A percentile compares a stretch with the other conserved stretches of the same genome.
Evolutionary conservation across 2,888 invertebrate species (phyloP).

Genomic region (Platypus cylindrus): DNA sequence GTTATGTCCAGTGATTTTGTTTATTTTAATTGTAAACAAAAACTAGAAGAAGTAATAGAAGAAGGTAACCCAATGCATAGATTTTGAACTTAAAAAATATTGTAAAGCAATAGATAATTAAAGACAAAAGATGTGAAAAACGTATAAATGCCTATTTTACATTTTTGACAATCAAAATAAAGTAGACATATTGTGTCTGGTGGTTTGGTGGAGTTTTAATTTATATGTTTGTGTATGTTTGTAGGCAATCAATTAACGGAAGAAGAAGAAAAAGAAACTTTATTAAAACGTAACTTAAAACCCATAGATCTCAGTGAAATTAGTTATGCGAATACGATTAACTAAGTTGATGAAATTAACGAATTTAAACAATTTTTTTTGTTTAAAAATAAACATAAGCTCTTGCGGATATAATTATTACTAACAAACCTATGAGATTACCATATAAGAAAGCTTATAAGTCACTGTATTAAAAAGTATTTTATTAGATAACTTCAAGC

Average conservation of each 20-base stretch:
- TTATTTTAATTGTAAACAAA: slow-evolving; percentile 43
- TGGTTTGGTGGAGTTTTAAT: slow-evolving; percentile 4
- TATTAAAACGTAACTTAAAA: too few species aligned
- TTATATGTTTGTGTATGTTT: slow-evolving; percentile 11
- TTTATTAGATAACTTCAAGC: too few species aligned
- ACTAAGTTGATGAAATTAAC: too few species aligned
- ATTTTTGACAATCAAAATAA: not conserved
- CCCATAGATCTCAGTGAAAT: slow-evolving; percentile 12
- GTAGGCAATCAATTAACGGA: slow-evolving; percentile 6
- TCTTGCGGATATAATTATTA: too few species aligned
- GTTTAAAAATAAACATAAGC: too few species aligned
- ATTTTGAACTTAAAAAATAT: too few species aligned
- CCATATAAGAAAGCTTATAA: too few species aligned
- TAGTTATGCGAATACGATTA: slow-evolving; percentile 5
- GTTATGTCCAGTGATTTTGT: slow-evolving; percentile 51
- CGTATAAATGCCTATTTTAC: not conserved
- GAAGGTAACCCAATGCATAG: slow-evolving; percentile 12
- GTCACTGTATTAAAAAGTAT: too few species aligned
- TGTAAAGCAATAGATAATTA: too few species aligned
- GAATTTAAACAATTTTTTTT: too few species aligned
- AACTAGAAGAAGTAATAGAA: slow-evolving; percentile 38
- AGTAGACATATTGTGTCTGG: not conserved
- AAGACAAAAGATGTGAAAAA: not conserved
- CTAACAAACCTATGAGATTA: too few species aligned
- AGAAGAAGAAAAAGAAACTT: slow-evolving; percentile 7